Evolutionary conservation across 2,888 invertebrate genomes (phyloP).

Genomic region (Oscheius sp.): DNA sequence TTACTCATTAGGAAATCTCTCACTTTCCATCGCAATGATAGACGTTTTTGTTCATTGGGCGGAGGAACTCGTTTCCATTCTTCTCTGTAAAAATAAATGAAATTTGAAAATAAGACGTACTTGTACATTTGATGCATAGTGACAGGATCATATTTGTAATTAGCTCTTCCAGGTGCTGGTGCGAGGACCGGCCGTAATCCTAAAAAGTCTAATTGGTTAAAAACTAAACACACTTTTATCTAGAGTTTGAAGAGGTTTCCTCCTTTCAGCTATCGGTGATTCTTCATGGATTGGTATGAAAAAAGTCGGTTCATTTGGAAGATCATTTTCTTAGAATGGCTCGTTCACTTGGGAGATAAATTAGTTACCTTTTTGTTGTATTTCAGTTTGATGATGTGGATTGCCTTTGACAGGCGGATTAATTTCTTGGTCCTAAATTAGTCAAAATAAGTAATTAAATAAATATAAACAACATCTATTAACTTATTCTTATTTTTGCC

Average conservation of each 20-base stretch:
- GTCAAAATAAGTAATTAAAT: background rate
- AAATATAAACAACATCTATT: background rate
- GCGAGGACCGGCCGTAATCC: slow-evolving; percentile 45
- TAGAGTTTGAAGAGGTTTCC: background rate
- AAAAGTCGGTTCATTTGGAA: no score
- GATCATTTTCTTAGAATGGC: background rate
- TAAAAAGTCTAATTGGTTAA: background rate
- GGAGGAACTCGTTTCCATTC: slow-evolving; percentile 63
- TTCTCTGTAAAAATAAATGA: slow-evolving; percentile 28
- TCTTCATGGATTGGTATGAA: no score
- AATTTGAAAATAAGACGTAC: slow-evolving; percentile 22
- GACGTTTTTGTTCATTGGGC: slow-evolving; percentile 61
- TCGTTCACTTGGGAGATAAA: background rate
- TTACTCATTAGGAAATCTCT: slow-evolving; percentile 58
- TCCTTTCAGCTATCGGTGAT: no score
- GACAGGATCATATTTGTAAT: slow-evolving; percentile 64
- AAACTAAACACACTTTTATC: background rate
- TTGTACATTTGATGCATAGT: slow-evolving; percentile 58
- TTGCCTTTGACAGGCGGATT: background rate
- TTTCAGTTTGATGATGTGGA: background rate
- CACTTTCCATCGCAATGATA: slow-evolving; percentile 66
- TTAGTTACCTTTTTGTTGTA: background rate
- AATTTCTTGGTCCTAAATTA: background rate
- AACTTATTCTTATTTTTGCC: background rate
- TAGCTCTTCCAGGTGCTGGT: slow-evolving; percentile 57